These are phyloP conservation scores for Stegana nigrithorax DNA, from an alignment of 2,888 invertebrate species.

Conservation along the genomic window DNA sequence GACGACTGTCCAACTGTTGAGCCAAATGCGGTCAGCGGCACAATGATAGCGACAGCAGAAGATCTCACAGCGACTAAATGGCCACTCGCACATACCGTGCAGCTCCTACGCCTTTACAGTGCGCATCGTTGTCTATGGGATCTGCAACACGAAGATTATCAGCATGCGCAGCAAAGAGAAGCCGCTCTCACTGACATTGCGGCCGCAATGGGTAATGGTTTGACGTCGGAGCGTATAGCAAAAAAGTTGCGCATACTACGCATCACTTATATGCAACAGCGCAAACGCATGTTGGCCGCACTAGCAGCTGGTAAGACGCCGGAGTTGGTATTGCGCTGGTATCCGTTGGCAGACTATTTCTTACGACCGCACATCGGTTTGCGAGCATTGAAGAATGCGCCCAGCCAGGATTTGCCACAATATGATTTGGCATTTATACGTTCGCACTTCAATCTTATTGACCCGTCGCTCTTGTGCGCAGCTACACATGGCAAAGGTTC, in stretches of 20 bases:
- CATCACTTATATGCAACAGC: slow-evolving; percentile 53
- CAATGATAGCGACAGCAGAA: slow-evolving; percentile 19
- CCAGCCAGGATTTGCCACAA: slow-evolving; percentile 48
- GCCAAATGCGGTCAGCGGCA: background rate
- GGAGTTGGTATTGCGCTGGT: slow-evolving; percentile 47
- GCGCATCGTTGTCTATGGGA: slow-evolving; percentile 51
- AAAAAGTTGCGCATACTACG: slow-evolving; percentile 54
- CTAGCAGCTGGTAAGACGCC: slow-evolving; percentile 39
- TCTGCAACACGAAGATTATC: slow-evolving; percentile 43
- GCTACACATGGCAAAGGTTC: slow-evolving; percentile 48
- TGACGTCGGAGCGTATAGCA: slow-evolving; percentile 42
- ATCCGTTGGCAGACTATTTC: slow-evolving; percentile 50
- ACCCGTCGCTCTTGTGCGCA: slow-evolving; percentile 44
- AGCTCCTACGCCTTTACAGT: slow-evolving; percentile 48
- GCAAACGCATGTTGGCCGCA: slow-evolving; percentile 45
- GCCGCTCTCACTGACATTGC: slow-evolving; percentile 52
- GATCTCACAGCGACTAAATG: slow-evolving; percentile 49
- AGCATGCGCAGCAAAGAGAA: slow-evolving; percentile 42
- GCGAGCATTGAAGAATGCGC: slow-evolving; percentile 46
- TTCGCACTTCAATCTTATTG: slow-evolving; percentile 49
- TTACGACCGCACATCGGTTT: slow-evolving; percentile 48
- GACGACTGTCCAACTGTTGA: no score
- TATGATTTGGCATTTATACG: slow-evolving; percentile 49
- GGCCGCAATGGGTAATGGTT: slow-evolving; percentile 48
- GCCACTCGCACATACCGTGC: slow-evolving; percentile 50